Evolutionary conservation across 2,113 vertebrate species (phyloP).

Genomic region (Cyprinodon brontotheroides): DNA sequence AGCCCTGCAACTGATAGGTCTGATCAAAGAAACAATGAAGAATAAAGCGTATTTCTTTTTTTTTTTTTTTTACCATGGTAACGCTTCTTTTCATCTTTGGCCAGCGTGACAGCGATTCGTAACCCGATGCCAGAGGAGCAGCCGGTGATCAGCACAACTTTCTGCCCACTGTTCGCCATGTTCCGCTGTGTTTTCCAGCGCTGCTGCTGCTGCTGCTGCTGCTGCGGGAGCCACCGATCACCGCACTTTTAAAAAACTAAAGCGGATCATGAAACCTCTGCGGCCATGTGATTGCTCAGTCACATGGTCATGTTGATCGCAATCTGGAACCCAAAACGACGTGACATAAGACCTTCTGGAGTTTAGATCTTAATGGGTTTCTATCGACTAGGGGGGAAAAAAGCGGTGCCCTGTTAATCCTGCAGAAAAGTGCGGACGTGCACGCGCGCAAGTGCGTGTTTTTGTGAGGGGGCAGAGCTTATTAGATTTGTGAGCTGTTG

Average conservation of each 20-base stretch:
- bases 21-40: conserved; percentile 54
- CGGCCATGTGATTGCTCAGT: conserved; percentile 79
- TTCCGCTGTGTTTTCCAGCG: conserved; percentile 64
- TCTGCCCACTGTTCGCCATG: conserved; percentile 83
- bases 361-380: conserved; percentile 40
- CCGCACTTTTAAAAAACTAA: conserved; percentile 72
- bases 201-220: conserved; percentile 68
- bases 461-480: conserved; percentile 61
- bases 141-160: conserved; percentile 85
- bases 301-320: conserved; percentile 75
- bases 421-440: conserved; percentile 41
- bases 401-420: conserved; percentile 44
- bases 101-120: conserved; percentile 82
- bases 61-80: conserved; percentile 79
- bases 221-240: conserved; percentile 65
- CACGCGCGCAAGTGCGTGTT: conserved; percentile 49
- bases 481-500: conserved; percentile 63
- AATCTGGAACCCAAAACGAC: conserved; percentile 54
- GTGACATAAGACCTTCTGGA: conserved; percentile 36
- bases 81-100: conserved; percentile 82
- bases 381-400: conserved; percentile 22
- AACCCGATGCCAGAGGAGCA: conserved; percentile 86
- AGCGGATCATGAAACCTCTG: conserved; percentile 77
- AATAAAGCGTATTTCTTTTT: conserved; percentile 59
- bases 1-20: conserved; percentile 30